Evolutionary conservation across 2,797 vertebrate genomes (phyloP).

Genomic region (Myiotriccus ornatus): DNA sequence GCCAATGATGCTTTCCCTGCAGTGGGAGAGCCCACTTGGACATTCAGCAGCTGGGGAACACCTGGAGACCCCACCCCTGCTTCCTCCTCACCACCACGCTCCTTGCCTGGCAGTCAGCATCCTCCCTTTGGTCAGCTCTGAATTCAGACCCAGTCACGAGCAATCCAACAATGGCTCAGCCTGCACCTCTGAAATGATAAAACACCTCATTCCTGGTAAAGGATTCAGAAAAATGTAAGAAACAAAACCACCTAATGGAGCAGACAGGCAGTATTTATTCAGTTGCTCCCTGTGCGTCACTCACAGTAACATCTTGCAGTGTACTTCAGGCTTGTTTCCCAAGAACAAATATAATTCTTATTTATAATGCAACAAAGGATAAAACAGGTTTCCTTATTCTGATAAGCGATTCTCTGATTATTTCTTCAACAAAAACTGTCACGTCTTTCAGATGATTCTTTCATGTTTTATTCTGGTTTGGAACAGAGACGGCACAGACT

Average conservation of each 20-base stretch:
- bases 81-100: fast-evolving
- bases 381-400: constrained; percentile 17
- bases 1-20: not conserved
- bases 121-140: not conserved
- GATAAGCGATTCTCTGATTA: constrained; percentile 44
- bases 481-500: not conserved
- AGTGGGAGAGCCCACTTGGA: not conserved
- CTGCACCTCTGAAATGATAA: not conserved
- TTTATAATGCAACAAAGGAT: constrained; percentile 67
- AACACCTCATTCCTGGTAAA: not conserved
- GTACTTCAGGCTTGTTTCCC: constrained; percentile 26
- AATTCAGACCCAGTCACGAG: not conserved
- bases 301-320: not conserved
- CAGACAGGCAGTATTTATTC: constrained; percentile 24
- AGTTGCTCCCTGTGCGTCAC: not conserved
- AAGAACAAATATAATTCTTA: constrained; percentile 57
- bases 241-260: constrained; percentile 29
- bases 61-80: not conserved
- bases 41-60: not conserved
- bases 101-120: not conserved
- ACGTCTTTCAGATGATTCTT: constrained; percentile 20
- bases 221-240: not conserved
- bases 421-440: constrained; percentile 30
- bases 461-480: constrained; percentile 27
- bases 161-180: not conserved